Base-by-base conservation (phyloP, 2,113 vertebrate species). In the Gymnarchus niloticus region DNA sequence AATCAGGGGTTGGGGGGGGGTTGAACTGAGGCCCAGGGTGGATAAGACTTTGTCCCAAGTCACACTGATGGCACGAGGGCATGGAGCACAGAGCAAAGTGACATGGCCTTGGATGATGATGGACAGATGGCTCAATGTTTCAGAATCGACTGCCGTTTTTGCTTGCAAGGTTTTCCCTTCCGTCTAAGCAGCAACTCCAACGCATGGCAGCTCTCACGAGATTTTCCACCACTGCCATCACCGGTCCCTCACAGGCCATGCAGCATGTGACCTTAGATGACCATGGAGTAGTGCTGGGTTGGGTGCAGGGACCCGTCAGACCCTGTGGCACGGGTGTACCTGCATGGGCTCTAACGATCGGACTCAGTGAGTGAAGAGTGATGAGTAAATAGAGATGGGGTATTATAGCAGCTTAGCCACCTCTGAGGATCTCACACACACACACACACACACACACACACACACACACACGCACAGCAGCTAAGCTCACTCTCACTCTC, bases 391-490 rank as follows among this genome's bases (percentile, higher is more conserved):
- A 81, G 76, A 12, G 54, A 44, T 59, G 37, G 84, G 77, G 49
- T 10, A 49, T 33, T 85, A 59, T 44, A 28, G 54, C 84, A 19
- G 19, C 76, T 37, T 23, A 51, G 25, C 33, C 37, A 46, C 57
- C 54, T 56, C 14, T 41, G 3, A 46, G 73, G 54, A n/a, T n/a
- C n/a, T n/a, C 14, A 48, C 52, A 56, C 33, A 23, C 10, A 37
- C 73, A 23, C 37, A 48, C 54, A 19, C 76, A 49, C 49, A 81
- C 91, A 78, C 14, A 48, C 52, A 56, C 14, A 48, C 52, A 56
- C 33, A 23, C 10, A 37, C 73, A 23, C 37, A 48, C 54, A 19
- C 76, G 33, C 49, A 81, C 91, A 78, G 85, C 82, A 21, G 76
- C 86, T 88, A 51, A 0, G 19, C 33, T 52, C 48, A 17, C 52